Evolutionary conservation across 1,140 invertebrate genomes (phyloP), one percentile per base, ranked within the genome.

Genomic region (Druon quercuslanigerum): DNA sequence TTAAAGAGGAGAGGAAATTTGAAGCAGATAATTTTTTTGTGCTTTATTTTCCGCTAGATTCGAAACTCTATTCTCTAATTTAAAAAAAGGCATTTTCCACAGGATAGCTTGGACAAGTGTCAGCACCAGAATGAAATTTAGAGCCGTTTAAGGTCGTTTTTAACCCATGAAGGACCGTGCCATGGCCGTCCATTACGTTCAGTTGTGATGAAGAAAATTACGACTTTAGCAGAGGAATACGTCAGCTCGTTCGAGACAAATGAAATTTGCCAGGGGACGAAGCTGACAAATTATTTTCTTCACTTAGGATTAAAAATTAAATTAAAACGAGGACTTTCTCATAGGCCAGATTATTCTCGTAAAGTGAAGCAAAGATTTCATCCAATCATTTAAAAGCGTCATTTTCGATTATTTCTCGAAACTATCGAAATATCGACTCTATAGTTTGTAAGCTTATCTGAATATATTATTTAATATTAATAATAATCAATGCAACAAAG

Each of bases 131-230:
- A n/a, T 14, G 60, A 66, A 66, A 66, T 66, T 66, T 66, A 66
- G 60, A 66, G 60, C 60, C 60, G 60, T 66, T 66, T 66, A 66
- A 66, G 40, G 40, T 66, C 33, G 60, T 66, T 66, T 66, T 66
- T 66, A 66, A 66, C 60, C 33, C 60, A 16, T 66, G 60, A 66
- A 66, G 40, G 60, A 66, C 60, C 33, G 33, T 66, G 60, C 60
- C 33, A 33, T 66, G 60, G 33, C 60, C 60, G 60, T 66, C 60
- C 60, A 66, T 25, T 66, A 40, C 60, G 60, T 66, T 33, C 60
- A 66, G 60, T 40, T 66, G 60, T 66, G 60, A 66, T 66, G 60
- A 66, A 66, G 60, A 66, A 66, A 66, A 66, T 66, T 66, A 66
- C 60, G 40, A 40, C 60, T 46, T 66, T 33, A 66, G 25, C 33